Base-by-base conservation (phyloP, 2,888 invertebrate genomes). In the Mesorhabditis belari region DNA sequence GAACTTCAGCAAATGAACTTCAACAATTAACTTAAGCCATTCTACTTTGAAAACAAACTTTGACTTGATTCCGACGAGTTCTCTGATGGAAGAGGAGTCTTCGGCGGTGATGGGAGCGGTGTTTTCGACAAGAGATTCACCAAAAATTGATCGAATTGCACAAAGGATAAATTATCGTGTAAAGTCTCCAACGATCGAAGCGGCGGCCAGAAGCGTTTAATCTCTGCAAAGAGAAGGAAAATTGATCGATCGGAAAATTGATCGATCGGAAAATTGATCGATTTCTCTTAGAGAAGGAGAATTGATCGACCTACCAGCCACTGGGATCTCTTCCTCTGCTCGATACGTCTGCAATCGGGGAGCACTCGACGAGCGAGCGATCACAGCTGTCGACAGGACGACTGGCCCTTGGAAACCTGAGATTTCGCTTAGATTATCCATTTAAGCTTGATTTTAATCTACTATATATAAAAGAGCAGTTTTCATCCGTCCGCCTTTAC, bases 131-230 rank as follows among this genome's bases (percentile, higher is more conserved):
- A 23, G 19, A 50, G 51, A n/a, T 9, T n/a, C n/a, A 6, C 54
- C 24, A 71, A 52, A 49, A 71, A 71, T n/a, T 61, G 61, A 53
- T 71, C 71, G 57, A 71, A 69, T 55, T 71, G 64, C 9, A 61
- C 49, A 51, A 71, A 60, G 19, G 50, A 61, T 17, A 67, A 64
- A 9, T 57, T 64, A 55, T 98, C 96, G 86, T 98, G 96, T 64
- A 98, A 85, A 4, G 96, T 98, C 85, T 98, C 96, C 82, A 98
- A 84, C 2, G 95, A 94, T 29, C 95, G 88, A 75, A 98, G 91
- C 1, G 93, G 90, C 26, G 96, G 96, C 69, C 94, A 93, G 62
- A 80, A 80, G 5, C 78, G 91, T 19, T 75, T 70, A 60, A 80
- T 79, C 61, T 79, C 79, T 76, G 65, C 44, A 68, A 60, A 57